Conservation (phyloP, 2,888 invertebrate genomes). For the Archips xylosteana region DNA sequence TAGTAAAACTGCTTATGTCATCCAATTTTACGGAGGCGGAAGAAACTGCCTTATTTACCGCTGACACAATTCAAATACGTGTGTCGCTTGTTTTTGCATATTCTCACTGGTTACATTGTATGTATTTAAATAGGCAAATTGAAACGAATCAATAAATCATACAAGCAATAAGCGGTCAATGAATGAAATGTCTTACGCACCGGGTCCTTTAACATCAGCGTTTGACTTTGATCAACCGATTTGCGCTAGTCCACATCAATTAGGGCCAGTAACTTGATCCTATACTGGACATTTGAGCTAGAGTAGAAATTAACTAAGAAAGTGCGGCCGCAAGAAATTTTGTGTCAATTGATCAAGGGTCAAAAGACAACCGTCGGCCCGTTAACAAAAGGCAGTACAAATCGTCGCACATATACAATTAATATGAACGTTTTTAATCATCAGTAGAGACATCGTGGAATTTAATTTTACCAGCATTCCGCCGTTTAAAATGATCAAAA, state of each 20-base stretch:
- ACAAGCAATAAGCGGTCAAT: conserved; percentile 46
- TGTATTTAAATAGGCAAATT: conserved; percentile 26
- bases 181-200: conserved; percentile 46
- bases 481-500: background rate
- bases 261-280: conserved; percentile 66
- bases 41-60: background rate
- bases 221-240: conserved; percentile 59
- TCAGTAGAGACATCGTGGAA: background rate
- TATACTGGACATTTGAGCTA: conserved; percentile 54
- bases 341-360: conserved; percentile 25
- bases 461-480: background rate
- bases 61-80: background rate
- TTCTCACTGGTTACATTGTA: conserved; percentile 1
- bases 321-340: conserved; percentile 39
- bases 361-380: background rate
- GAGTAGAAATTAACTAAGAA: conserved; percentile 49
- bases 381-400: background rate
- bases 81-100: background rate
- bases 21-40: no score
- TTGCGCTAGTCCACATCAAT: conserved; percentile 59
- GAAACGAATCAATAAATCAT: conserved; percentile 41
- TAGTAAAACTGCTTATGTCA: no score
- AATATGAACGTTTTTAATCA: background rate
- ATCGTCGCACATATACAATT: no score
- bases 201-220: conserved; percentile 62